A percentile compares a stretch with the other conserved stretches of the same genome.
phyloP scores from a whole-genome alignment of 2,797 vertebrate species.

The Oryzias dopingdopingensis region DNA sequence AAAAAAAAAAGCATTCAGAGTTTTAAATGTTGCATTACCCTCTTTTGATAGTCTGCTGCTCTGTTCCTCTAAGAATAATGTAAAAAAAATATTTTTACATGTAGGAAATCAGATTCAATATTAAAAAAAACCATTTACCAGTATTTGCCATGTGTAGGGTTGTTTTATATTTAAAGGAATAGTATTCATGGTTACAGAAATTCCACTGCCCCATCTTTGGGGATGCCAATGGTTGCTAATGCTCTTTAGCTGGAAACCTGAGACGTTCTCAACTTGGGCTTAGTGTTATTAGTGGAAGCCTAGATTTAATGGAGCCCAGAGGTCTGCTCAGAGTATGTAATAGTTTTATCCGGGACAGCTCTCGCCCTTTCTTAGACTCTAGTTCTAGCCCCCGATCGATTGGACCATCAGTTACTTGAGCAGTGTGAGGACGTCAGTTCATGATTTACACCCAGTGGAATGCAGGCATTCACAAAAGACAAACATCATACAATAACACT shows the following conservation, averaged over 20 bases:
- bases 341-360: constrained; percentile 47
- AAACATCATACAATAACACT: neutral
- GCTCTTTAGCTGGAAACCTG: constrained; percentile 45
- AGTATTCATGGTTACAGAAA: neutral
- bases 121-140: no score
- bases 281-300: constrained; percentile 35
- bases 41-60: constrained; percentile 16
- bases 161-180: neutral
- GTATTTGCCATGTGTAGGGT: neutral
- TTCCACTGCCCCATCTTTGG: neutral
- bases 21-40: constrained; percentile 23
- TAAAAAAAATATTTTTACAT: no score
- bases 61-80: neutral
- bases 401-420: constrained; percentile 42
- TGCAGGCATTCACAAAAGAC: constrained; percentile 16
- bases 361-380: constrained; percentile 18
- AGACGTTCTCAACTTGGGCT: constrained; percentile 48
- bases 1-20: constrained; percentile 14
- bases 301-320: constrained; percentile 56
- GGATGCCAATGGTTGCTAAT: constrained; percentile 32
- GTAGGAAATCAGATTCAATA: no score
- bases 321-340: constrained; percentile 54
- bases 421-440: constrained; percentile 24
- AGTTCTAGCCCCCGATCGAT: constrained; percentile 16
- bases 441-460: constrained; percentile 27